Percentiles rank a stretch among this genome's conserved stretches.
Conservation (phyloP, 2,888 invertebrate genomes). For the Trachelus iudaicus region DNA sequence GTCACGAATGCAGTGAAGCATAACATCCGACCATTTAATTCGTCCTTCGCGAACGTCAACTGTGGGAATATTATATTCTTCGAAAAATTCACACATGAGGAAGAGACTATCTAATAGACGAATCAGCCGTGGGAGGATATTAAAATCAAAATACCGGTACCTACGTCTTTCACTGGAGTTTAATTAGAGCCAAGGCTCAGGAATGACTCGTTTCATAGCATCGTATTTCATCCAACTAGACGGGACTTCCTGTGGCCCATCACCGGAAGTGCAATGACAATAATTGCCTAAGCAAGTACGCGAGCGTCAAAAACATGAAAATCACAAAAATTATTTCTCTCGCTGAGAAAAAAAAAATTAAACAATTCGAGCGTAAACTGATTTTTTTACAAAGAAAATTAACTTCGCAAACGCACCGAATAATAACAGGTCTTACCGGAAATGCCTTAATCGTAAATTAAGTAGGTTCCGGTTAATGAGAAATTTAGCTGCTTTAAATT, state of each 20-base stretch:
- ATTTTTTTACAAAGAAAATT: not conserved
- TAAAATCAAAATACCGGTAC: not conserved
- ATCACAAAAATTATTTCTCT: not conserved
- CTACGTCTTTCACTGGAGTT: not conserved
- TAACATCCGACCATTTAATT: not conserved
- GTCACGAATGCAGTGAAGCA: not conserved
- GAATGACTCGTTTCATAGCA: conserved; percentile 14
- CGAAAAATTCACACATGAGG: not conserved
- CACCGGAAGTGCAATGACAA: conserved; percentile 21
- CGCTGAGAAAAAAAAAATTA: not conserved
- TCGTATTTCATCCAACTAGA: conserved; percentile 19
- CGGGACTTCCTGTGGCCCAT: conserved; percentile 17
- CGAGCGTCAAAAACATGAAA: not conserved
- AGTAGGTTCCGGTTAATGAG: conserved; percentile 2
- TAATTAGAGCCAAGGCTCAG: conserved; percentile 1
- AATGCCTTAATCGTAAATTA: not conserved
- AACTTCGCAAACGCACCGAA: not conserved
- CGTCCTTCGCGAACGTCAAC: not conserved
- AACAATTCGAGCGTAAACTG: not conserved
- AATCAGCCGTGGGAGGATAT: not conserved
- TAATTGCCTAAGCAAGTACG: conserved; percentile 11
- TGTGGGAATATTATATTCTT: not conserved
- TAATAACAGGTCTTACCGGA: not conserved
- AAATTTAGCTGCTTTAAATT: conserved; percentile 9
- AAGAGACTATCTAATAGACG: not conserved